A percentile compares a stretch with the other conserved stretches of the same genome.
Conservation (phyloP, 2,797 vertebrate genomes). For the Macrochelys suwanniensis region DNA sequence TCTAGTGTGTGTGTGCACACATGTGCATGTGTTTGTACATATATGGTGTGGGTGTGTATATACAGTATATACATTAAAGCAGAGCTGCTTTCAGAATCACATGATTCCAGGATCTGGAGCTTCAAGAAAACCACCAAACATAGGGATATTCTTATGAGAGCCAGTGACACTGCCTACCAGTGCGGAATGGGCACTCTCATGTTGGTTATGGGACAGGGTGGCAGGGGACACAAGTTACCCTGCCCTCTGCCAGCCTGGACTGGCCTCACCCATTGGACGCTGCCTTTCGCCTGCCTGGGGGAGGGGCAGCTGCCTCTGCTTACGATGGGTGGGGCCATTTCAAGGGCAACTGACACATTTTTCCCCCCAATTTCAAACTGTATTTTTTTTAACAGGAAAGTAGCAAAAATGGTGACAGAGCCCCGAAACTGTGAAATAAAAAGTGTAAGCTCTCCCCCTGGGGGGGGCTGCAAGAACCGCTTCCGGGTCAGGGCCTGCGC, state of each 20-base stretch:
- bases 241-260: neutral
- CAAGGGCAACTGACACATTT: neutral
- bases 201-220: neutral
- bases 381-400: neutral
- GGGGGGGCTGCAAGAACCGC: neutral
- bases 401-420: rapidly evolving
- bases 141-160: neutral
- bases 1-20: no score
- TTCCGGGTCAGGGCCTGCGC: conserved; percentile 23
- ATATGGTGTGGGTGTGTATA: no score
- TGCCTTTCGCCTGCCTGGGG: neutral
- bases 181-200: neutral
- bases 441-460: rapidly evolving
- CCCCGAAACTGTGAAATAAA: neutral
- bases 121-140: neutral
- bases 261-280: neutral
- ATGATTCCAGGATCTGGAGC: neutral
- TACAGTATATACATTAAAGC: no score
- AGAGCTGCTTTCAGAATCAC: no score
- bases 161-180: neutral
- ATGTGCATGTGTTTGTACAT: no score
- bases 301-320: neutral
- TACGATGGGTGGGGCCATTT: neutral
- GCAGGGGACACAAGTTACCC: neutral
- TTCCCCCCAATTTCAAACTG: neutral